Percentiles rank a stretch among this genome's conserved stretches.
Conservation (phyloP, 2,797 vertebrate genomes). For the Hippoglossus hippoglossus region DNA sequence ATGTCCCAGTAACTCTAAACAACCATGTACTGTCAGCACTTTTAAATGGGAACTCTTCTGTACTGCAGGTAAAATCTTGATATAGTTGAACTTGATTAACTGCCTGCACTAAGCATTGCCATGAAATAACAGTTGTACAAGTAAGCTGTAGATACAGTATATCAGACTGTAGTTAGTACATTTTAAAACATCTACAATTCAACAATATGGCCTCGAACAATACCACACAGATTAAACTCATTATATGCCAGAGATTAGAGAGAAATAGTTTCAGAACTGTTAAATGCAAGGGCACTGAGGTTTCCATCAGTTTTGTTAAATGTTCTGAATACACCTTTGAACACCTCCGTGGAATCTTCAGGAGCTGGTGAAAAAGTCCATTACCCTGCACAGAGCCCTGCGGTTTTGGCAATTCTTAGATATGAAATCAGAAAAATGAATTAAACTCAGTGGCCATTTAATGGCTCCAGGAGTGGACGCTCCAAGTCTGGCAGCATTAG, state of each 20-base stretch:
- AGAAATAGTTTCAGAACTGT: background rate
- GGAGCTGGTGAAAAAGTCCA: conserved; percentile 40
- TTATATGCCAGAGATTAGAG: background rate
- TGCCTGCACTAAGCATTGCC: no score
- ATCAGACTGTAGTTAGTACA: no score
- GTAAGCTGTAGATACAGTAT: no score
- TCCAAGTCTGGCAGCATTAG: conserved; percentile 35
- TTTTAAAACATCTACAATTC: background rate
- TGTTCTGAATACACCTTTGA: conserved; percentile 8
- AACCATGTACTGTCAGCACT: no score
- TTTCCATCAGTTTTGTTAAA: conserved; percentile 15
- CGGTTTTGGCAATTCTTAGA: conserved; percentile 32
- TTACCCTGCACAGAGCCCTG: conserved; percentile 23
- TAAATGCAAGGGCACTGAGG: background rate
- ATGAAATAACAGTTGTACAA: no score
- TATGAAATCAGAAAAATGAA: conserved; percentile 44
- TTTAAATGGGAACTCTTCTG: no score
- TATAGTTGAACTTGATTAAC: no score
- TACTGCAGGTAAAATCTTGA: no score
- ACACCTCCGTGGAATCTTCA: conserved; percentile 21
- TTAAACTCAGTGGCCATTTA: conserved; percentile 31
- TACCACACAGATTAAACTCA: background rate
- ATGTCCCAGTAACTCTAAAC: no score
- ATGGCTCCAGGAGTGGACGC: conserved; percentile 11
- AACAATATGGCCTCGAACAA: background rate